These are phyloP conservation scores for Perca schrenkii DNA, from an alignment of 2,113 vertebrate species.

Conservation along the genomic window DNA sequence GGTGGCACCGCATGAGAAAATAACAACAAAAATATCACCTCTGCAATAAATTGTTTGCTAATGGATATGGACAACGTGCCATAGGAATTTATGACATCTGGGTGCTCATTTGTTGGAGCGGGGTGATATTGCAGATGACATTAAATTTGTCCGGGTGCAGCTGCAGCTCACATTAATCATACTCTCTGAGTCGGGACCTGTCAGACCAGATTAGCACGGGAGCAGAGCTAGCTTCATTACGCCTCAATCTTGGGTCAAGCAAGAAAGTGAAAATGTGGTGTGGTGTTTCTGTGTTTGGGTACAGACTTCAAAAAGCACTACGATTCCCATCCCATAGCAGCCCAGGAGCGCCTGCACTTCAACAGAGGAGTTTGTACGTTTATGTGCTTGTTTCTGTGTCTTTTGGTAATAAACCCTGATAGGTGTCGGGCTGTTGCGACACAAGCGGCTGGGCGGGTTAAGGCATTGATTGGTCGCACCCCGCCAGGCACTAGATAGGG, in stretches of 20 bases:
- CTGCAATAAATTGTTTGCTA: conserved; percentile 76
- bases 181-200: conserved; percentile 66
- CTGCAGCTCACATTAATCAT: conserved; percentile 78
- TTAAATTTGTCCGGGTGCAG: conserved; percentile 70
- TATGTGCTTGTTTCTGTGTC: conserved; percentile 15
- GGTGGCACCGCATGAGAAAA: conserved; percentile 44
- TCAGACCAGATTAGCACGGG: conserved; percentile 66
- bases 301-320: conserved; percentile 15
- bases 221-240: conserved; percentile 69
- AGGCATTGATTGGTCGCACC: conserved; percentile 31
- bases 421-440: conserved; percentile 39
- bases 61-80: conserved; percentile 79
- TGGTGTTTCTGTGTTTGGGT: conserved; percentile 24
- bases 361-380: background rate
- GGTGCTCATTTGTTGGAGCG: conserved; percentile 59
- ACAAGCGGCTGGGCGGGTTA: conserved; percentile 31
- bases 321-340: conserved; percentile 10
- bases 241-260: conserved; percentile 45
- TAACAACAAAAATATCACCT: conserved; percentile 72
- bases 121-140: conserved; percentile 76
- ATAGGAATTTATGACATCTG: conserved; percentile 72
- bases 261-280: conserved; percentile 21
- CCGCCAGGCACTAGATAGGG: conserved; percentile 1
- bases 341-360: background rate
- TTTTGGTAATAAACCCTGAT: conserved; percentile 44